phyloP scores from a whole-genome alignment of 2,113 vertebrate genomes.

The Dryoscopus gambensis region DNA sequence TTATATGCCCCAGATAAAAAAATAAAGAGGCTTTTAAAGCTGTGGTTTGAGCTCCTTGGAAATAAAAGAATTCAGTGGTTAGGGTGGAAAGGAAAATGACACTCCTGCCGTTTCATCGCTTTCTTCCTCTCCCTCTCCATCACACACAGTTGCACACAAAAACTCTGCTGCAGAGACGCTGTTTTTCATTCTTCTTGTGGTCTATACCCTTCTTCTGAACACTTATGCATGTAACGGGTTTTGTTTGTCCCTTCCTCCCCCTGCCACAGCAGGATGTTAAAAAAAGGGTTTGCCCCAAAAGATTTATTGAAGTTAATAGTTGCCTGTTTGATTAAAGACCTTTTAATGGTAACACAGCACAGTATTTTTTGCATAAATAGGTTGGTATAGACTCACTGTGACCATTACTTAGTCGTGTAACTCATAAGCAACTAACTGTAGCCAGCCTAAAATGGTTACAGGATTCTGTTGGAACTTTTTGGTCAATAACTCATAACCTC shows the following conservation, averaged over 20 bases:
- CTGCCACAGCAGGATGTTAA: not conserved
- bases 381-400: not conserved
- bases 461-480: conserved; percentile 40
- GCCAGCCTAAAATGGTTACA: not conserved
- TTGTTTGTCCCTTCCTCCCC: not conserved
- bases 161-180: not conserved
- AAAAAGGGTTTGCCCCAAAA: not conserved
- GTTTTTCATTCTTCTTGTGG: not conserved
- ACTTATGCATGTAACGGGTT: fast-evolving
- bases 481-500: conserved; percentile 50
- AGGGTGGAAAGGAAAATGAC: not conserved
- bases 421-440: not conserved
- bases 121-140: not conserved
- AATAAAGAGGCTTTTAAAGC: not conserved
- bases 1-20: not conserved
- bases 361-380: not conserved
- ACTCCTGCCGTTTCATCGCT: not conserved
- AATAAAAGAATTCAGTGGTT: not conserved
- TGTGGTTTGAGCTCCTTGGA: not conserved
- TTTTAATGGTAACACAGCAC: not conserved
- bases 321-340: not conserved
- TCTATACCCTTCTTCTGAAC: not conserved
- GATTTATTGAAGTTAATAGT: not conserved
- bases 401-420: conserved; percentile 18
- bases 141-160: not conserved